Evolutionary conservation across 2,888 invertebrate genomes (phyloP), one percentile per base, ranked within the genome.

Genomic region (Sarcophaga variegata): DNA sequence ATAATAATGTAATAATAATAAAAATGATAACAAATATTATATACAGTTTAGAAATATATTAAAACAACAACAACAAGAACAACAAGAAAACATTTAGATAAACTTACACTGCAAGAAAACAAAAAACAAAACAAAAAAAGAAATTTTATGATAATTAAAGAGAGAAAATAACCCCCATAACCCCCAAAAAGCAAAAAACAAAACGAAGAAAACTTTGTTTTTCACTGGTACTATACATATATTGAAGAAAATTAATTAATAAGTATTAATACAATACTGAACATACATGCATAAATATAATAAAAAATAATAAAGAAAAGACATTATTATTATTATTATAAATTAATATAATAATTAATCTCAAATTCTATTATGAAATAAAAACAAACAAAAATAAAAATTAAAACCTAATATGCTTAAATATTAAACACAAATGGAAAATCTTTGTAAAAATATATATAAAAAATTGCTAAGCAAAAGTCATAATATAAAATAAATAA

Each of bases 391-490:
- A 1, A 22, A 66, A 77, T 60, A 70, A 54, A 70, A 49, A 69
- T n/a, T 69, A 69, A 70, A 20, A 27, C 12, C 11, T 66, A 75
- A 81, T 64, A 76, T 74, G 81, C 83, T 87, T 84, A 84, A 84
- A 79, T 79, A 82, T 62, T 63, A 77, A 74, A 25, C 22, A 79
- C 66, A 75, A 54, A 47, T 14, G 5, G 37, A 59, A 37, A 59
- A n/a, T 62, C 71, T 71, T 87, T 87, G 87, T 87, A 87, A 81
- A 87, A 84, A 84, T 22, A 37, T 79, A 37, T 79, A 37, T 79
- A 37, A 70, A 75, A 79, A 63, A 84, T 87, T 87, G 87, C 87
- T 79, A 87, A 87, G 87, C 87, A 84, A 87, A 83, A 78, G 74
- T 59, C 54, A 78, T 70, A 81, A 88, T 11, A 79, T 47, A 83